Evolutionary conservation across 2,113 vertebrate species (phyloP).

Genomic region (Columba livia): DNA sequence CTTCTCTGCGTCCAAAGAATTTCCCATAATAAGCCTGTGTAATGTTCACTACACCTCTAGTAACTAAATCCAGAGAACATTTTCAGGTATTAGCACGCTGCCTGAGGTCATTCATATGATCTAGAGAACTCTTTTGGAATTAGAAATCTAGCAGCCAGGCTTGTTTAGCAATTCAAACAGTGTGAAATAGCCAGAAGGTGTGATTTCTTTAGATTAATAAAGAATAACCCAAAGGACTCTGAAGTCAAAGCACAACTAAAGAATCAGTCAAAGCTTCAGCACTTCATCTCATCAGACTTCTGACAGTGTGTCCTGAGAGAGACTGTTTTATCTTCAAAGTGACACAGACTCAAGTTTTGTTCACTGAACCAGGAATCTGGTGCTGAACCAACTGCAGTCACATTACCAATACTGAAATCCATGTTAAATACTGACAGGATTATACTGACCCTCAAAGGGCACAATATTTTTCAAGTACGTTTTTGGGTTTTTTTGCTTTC

Average conservation of each 20-base stretch:
- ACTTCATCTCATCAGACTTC: slow-evolving; percentile 48
- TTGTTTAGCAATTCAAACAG: slow-evolving; percentile 71
- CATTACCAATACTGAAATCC: slow-evolving; percentile 15
- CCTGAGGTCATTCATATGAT: neutral
- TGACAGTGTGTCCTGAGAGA: slow-evolving; percentile 68
- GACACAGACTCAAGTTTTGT: slow-evolving; percentile 55
- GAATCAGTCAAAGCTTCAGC: slow-evolving; percentile 52
- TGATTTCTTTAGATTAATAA: slow-evolving; percentile 75
- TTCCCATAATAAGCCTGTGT: neutral
- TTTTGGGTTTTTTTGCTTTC: neutral
- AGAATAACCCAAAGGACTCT: slow-evolving; percentile 70
- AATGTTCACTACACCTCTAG: neutral
- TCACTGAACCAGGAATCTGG: slow-evolving; percentile 58
- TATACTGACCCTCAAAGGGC: slow-evolving; percentile 44
- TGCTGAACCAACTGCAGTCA: slow-evolving; percentile 18
- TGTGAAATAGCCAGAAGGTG: slow-evolving; percentile 67
- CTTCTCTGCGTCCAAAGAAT: neutral
- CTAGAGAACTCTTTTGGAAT: slow-evolving; percentile 13
- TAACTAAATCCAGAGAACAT: neutral
- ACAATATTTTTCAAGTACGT: neutral
- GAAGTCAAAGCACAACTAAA: slow-evolving; percentile 62
- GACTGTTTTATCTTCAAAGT: slow-evolving; percentile 71
- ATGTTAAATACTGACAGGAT: slow-evolving; percentile 51
- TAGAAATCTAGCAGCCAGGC: slow-evolving; percentile 20
- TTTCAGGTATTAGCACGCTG: slow-evolving; percentile 21